Evolutionary conservation across 2,888 invertebrate genomes (phyloP).

Genomic region (Nephrotoma appendiculata): DNA sequence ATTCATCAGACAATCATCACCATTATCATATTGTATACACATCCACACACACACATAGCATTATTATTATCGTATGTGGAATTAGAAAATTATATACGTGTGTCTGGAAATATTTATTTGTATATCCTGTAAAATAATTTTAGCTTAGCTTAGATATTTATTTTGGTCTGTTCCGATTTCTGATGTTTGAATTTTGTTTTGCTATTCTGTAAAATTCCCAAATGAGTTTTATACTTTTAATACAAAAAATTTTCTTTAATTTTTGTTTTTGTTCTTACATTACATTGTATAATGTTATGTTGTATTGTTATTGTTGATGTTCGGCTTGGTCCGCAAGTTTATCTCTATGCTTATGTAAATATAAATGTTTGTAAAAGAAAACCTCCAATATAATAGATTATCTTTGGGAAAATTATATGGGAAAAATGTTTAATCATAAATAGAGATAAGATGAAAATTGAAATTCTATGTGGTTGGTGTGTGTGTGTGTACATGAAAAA

Average conservation of each 20-base stretch:
- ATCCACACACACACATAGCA: not conserved
- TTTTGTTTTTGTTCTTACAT: not conserved
- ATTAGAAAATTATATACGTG: not conserved
- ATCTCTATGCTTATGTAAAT: not conserved
- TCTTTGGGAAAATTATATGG: not conserved
- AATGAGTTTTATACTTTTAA: not conserved
- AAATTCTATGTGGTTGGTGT: not conserved
- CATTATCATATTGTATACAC: not conserved
- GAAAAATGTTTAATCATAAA: not conserved
- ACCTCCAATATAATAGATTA: not conserved
- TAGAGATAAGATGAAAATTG: not conserved
- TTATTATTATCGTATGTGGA: not conserved
- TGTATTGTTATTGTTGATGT: not conserved
- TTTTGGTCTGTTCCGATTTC: not conserved
- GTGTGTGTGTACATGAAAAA: not conserved
- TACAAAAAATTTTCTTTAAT: not conserved
- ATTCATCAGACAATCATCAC: not conserved
- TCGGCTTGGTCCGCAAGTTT: not conserved
- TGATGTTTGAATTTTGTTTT: not conserved
- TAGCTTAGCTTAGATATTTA: not conserved
- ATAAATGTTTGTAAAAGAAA: not conserved
- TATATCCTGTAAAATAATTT: not conserved
- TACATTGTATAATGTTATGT: not conserved
- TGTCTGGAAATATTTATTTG: not conserved
- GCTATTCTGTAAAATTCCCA: not conserved